phyloP scores from a whole-genome alignment of 2,113 vertebrate species.

The Corynorhinus townsendii region DNA sequence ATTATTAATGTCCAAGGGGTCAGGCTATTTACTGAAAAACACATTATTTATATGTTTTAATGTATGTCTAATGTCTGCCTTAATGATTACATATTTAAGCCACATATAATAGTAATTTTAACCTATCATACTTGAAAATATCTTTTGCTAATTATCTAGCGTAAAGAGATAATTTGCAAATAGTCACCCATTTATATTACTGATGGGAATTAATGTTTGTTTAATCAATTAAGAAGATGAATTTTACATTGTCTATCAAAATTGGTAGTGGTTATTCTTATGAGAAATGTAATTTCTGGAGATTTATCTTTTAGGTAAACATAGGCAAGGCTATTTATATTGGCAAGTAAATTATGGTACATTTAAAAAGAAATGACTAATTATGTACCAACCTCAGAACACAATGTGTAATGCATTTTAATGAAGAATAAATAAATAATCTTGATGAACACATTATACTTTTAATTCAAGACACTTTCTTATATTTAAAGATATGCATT shows the following conservation, averaged over 20 bases:
- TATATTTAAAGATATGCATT: neutral
- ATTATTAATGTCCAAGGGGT: neutral
- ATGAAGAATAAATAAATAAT: neutral
- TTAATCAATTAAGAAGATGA: neutral
- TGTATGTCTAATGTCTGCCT: neutral
- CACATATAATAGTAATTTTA: neutral
- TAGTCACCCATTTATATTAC: neutral
- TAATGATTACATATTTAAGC: neutral
- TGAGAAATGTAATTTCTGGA: neutral
- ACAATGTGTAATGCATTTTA: neutral
- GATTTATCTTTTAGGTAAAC: neutral
- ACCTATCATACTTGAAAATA: neutral
- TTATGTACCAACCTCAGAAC: neutral
- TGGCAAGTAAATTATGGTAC: neutral
- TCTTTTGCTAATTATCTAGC: neutral
- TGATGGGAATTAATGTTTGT: neutral
- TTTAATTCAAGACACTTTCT: neutral
- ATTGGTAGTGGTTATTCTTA: neutral
- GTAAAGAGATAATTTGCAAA: neutral
- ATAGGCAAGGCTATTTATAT: neutral
- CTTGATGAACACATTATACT: neutral
- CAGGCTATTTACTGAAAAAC: neutral
- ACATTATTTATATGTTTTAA: neutral
- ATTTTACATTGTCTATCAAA: neutral
- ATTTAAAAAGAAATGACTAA: neutral